A percentile compares a stretch with the other conserved stretches of the same genome.
phyloP scores from a whole-genome alignment of 1,140 invertebrate genomes.

The Ceratoteleas bidentatus region DNA sequence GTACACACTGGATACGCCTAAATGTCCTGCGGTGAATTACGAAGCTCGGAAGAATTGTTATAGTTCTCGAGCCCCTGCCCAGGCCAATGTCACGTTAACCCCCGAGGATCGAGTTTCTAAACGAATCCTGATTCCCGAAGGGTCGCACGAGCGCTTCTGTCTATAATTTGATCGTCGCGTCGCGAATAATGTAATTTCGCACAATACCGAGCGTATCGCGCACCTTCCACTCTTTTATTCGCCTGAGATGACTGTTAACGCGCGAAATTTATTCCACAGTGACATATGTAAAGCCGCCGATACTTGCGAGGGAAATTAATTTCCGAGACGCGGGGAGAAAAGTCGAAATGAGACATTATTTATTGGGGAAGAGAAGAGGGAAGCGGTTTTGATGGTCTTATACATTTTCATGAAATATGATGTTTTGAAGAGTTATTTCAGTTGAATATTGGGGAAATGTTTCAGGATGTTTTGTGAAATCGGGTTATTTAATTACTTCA shows the following conservation, averaged over 20 bases:
- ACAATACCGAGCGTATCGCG: conserved; percentile 44
- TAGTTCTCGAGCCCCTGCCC: conserved; percentile 52
- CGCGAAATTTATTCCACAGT: conserved; percentile 35
- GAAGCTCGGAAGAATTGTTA: conserved; percentile 62
- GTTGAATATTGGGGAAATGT: no score
- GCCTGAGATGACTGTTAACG: conserved; percentile 41
- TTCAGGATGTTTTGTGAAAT: no score
- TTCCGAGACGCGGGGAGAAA: no score
- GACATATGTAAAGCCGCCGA: conserved; percentile 8
- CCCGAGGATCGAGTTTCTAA: conserved; percentile 73
- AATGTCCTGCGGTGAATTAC: conserved; percentile 65
- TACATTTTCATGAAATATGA: no score
- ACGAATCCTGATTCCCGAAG: conserved; percentile 63
- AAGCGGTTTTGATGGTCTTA: no score
- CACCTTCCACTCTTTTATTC: conserved; percentile 32
- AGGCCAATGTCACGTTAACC: conserved; percentile 61
- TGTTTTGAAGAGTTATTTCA: no score
- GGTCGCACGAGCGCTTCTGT: conserved; percentile 52
- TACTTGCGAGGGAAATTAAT: no score
- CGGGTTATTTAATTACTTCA: no score
- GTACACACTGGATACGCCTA: conserved; percentile 61
- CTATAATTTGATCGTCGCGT: conserved; percentile 65
- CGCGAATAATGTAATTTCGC: conserved; percentile 64
- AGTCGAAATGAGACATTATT: no score
- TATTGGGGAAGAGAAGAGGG: neutral